phyloP scores from a whole-genome alignment of 2,113 vertebrate species.

The Etheostoma cragini region DNA sequence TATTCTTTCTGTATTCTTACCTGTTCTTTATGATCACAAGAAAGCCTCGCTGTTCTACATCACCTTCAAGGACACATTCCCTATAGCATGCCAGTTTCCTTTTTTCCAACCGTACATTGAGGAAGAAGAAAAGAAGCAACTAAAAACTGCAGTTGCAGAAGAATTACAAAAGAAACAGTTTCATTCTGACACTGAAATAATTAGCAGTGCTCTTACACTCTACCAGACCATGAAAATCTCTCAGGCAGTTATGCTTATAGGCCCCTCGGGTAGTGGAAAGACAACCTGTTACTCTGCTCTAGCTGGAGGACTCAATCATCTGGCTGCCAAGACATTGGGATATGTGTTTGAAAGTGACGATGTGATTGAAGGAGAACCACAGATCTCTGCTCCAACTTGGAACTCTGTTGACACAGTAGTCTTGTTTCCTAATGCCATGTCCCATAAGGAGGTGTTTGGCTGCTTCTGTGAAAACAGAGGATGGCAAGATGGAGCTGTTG shows the following conservation, averaged over 20 bases:
- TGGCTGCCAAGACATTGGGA: slow-evolving; percentile 64
- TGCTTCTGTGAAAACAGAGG: slow-evolving; percentile 63
- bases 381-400: slow-evolving; percentile 49
- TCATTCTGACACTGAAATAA: slow-evolving; percentile 63
- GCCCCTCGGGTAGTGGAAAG: slow-evolving; percentile 88
- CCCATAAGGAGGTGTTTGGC: slow-evolving; percentile 85
- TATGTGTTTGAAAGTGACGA: slow-evolving; percentile 6
- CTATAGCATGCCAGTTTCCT: slow-evolving; percentile 59
- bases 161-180: slow-evolving; percentile 77
- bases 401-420: slow-evolving; percentile 77
- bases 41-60: slow-evolving; percentile 68
- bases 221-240: slow-evolving; percentile 79
- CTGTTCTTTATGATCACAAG: slow-evolving; percentile 50
- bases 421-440: slow-evolving; percentile 87
- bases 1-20: slow-evolving; percentile 73
- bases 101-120: slow-evolving; percentile 54
- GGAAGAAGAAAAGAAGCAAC: slow-evolving; percentile 47
- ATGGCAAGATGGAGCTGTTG: slow-evolving; percentile 83
- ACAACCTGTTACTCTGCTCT: slow-evolving; percentile 84
- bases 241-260: slow-evolving; percentile 84
- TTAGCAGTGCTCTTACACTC: slow-evolving; percentile 78
- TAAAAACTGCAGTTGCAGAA: slow-evolving; percentile 74
- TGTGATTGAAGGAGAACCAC: background rate
- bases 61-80: slow-evolving; percentile 85
- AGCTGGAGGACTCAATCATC: slow-evolving; percentile 79